Conservation (phyloP, 2,797 vertebrate genomes). For the Sebastes iracundus region DNA sequence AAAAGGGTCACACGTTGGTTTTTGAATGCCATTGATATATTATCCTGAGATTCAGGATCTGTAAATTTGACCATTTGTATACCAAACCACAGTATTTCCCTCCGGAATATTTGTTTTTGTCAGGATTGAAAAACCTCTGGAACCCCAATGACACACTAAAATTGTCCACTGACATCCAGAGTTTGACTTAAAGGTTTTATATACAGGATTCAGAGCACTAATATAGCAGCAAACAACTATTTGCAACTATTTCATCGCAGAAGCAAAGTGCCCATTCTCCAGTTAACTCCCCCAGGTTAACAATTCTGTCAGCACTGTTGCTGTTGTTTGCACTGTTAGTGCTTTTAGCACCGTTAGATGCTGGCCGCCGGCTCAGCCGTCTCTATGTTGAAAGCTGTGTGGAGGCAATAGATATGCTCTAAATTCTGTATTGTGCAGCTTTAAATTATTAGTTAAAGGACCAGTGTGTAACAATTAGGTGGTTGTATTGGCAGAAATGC, state of each 20-base stretch:
- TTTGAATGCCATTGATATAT: not conserved
- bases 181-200: not conserved
- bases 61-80: not conserved
- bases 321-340: not conserved
- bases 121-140: not conserved
- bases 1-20: not conserved
- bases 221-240: not conserved
- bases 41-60: not conserved
- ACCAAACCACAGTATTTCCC: not conserved
- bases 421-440: not conserved
- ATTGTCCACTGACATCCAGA: not conserved
- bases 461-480: too few species aligned
- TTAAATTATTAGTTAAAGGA: not conserved
- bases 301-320: not conserved
- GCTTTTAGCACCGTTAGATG: too few species aligned
- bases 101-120: not conserved
- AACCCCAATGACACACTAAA: not conserved
- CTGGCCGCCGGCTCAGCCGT: too few species aligned
- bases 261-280: too few species aligned
- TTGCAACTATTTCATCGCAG: not conserved
- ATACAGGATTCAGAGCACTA: not conserved
- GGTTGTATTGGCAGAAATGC: too few species aligned
- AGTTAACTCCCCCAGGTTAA: too few species aligned
- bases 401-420: too few species aligned
- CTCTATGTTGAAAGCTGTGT: too few species aligned